Conservation (phyloP, 2,113 vertebrate genomes). For the Myiopsitta monachus region DNA sequence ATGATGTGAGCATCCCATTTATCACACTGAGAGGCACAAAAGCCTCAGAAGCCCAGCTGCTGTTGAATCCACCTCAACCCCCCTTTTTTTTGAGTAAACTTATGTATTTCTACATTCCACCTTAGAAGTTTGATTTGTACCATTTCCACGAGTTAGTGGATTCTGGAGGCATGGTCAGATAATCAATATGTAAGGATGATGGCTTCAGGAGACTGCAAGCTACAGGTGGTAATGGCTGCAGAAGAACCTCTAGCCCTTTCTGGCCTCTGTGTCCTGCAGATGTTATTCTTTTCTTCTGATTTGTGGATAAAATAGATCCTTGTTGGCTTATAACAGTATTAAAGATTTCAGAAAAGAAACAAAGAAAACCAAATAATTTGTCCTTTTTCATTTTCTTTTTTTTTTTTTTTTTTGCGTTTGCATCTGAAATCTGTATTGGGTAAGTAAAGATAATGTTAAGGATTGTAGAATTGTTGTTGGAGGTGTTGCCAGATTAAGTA, state of each 20-base stretch:
- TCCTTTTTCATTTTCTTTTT: neutral
- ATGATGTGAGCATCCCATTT: neutral
- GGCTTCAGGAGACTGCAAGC: neutral
- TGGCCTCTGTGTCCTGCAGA: accelerated
- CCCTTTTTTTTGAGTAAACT: neutral
- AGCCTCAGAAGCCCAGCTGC: neutral
- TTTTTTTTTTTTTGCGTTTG: neutral
- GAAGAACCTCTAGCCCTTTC: neutral
- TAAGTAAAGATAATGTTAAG: neutral
- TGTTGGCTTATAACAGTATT: neutral
- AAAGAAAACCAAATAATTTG: neutral
- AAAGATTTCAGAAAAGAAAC: neutral
- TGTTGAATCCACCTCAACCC: neutral
- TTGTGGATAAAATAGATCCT: neutral
- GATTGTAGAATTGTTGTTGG: neutral
- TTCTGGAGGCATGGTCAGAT: neutral
- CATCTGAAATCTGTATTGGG: neutral
- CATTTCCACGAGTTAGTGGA: neutral
- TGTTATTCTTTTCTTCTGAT: neutral
- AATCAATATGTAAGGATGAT: neutral
- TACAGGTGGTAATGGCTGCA: neutral
- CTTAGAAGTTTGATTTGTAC: neutral
- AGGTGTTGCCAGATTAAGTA: neutral
- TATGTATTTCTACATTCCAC: neutral
- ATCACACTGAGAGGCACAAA: neutral